Percentiles rank a stretch among this genome's conserved stretches.
These are phyloP conservation scores for Gonatopus flavifemur DNA, from an alignment of 1,140 invertebrate genomes.

Conservation along the genomic window DNA sequence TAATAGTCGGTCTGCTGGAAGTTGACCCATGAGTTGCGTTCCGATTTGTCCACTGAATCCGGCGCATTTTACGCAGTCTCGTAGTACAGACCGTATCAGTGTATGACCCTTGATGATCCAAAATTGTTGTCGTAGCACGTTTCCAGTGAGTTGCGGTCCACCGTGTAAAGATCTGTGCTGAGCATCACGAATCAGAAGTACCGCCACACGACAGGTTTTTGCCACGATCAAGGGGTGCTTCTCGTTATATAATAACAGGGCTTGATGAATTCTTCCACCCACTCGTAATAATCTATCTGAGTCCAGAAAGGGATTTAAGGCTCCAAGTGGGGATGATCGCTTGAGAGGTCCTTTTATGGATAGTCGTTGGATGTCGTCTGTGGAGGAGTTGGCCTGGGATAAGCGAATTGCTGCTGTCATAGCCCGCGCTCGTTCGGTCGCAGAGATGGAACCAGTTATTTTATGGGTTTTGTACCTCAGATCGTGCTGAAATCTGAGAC, in stretches of 20 bases:
- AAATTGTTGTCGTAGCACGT: background rate
- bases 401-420: too few species aligned
- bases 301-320: conserved; percentile 44
- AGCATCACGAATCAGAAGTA: conserved; percentile 36
- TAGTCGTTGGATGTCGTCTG: background rate
- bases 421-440: too few species aligned
- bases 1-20: conserved; percentile 15
- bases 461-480: too few species aligned
- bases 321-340: background rate
- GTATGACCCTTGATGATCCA: background rate
- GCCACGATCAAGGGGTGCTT: conserved; percentile 53
- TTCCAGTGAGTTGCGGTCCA: conserved; percentile 24
- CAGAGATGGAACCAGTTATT: too few species aligned
- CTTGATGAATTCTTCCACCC: conserved; percentile 39
- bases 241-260: conserved; percentile 30
- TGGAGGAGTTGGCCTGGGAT: background rate
- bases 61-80: background rate
- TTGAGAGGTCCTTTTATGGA: background rate
- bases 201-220: conserved; percentile 25
- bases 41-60: background rate
- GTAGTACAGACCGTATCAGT: background rate
- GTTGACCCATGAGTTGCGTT: background rate
- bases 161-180: conserved; percentile 29
- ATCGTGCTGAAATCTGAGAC: too few species aligned
- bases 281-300: conserved; percentile 37